phyloP scores from a whole-genome alignment of 2,797 vertebrate genomes.

The Stomatorhinus walkeri region DNA sequence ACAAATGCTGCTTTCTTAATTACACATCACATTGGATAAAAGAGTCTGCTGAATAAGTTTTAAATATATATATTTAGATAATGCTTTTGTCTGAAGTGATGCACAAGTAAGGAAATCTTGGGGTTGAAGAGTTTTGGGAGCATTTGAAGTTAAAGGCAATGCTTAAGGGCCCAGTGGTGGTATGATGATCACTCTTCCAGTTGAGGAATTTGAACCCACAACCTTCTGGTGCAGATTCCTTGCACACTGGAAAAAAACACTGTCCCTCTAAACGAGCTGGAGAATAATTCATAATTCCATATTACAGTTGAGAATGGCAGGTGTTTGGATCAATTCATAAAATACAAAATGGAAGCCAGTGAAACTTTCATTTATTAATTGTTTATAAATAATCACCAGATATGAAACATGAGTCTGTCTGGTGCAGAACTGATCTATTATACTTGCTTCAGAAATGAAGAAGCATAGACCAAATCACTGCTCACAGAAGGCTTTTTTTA shows the following conservation, averaged over 20 bases:
- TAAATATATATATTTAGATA: conserved; percentile 6
- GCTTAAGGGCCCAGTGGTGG: background rate
- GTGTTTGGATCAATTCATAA: background rate
- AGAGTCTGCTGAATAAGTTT: background rate
- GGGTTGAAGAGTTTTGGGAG: background rate
- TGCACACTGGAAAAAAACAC: background rate
- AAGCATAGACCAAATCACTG: background rate
- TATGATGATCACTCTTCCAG: background rate
- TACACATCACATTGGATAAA: conserved; percentile 1
- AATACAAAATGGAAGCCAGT: background rate
- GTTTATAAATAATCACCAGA: background rate
- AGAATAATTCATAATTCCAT: background rate
- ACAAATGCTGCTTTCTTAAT: background rate
- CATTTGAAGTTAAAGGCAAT: background rate
- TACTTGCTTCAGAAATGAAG: background rate
- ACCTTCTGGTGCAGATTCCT: background rate
- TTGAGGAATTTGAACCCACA: background rate
- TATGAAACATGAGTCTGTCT: background rate
- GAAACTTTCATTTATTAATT: background rate
- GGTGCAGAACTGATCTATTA: background rate
- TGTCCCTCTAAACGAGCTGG: background rate
- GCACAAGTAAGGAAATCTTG: background rate
- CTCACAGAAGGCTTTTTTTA: background rate
- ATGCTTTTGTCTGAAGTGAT: background rate
- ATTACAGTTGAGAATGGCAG: background rate